These are phyloP conservation scores for Perca schrenkii DNA, from an alignment of 2,113 vertebrate genomes.

Conservation along the genomic window DNA sequence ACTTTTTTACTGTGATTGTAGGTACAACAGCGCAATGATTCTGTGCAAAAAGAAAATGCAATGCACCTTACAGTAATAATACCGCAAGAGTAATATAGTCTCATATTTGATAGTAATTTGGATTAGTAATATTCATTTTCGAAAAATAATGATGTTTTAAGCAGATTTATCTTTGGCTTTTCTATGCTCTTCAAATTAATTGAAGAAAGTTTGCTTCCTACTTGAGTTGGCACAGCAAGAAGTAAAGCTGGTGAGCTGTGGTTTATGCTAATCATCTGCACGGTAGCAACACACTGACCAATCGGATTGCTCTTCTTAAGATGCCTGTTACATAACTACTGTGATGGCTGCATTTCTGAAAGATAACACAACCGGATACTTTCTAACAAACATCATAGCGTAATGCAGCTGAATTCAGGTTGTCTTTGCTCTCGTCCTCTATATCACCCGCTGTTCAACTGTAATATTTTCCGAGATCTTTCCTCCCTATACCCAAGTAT, in stretches of 20 bases:
- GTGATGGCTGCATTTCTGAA: slow-evolving; percentile 4
- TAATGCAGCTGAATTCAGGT: background rate
- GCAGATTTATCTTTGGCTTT: background rate
- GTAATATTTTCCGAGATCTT: background rate
- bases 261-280: slow-evolving; percentile 44
- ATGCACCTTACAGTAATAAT: too few species aligned
- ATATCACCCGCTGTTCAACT: background rate
- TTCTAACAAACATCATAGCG: background rate
- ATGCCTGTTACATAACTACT: slow-evolving; percentile 31
- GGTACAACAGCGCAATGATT: background rate
- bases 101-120: too few species aligned
- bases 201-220: background rate
- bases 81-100: too few species aligned
- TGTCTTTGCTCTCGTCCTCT: background rate
- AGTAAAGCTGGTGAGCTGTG: slow-evolving; percentile 34
- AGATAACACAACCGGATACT: background rate
- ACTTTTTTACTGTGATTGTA: background rate
- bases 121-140: too few species aligned
- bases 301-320: slow-evolving; percentile 40
- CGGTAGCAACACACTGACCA: slow-evolving; percentile 36
- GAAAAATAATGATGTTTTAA: too few species aligned
- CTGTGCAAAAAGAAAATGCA: too few species aligned
- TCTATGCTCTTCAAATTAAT: background rate
- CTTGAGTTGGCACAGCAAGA: background rate
- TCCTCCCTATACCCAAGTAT: background rate